phyloP scores from a whole-genome alignment of 2,888 invertebrate species.

The Teinopalpus imperialis region DNA sequence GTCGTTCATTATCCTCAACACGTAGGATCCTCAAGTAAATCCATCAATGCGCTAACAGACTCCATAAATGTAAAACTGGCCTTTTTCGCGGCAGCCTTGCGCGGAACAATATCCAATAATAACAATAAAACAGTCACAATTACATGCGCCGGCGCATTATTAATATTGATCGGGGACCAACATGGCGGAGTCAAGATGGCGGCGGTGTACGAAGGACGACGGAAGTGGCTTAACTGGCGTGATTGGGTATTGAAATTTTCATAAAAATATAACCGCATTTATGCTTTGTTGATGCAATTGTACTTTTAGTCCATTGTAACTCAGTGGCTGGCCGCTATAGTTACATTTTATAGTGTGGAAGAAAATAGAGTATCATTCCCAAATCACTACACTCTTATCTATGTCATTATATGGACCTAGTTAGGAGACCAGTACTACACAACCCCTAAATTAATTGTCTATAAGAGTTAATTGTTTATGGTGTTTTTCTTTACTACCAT shows the following conservation, averaged over 20 bases:
- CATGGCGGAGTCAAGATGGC: conserved; percentile 40
- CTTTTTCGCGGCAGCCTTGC: conserved; percentile 65
- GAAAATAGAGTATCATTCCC: too few species aligned
- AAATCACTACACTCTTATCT: too few species aligned
- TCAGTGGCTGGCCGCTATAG: neutral
- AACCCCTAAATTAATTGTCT: too few species aligned
- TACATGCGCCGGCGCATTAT: conserved; percentile 48
- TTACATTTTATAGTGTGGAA: too few species aligned
- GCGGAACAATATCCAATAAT: conserved; percentile 76
- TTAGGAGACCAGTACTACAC: too few species aligned
- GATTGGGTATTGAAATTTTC: conserved; percentile 35
- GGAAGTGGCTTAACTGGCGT: conserved; percentile 39
- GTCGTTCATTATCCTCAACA: conserved; percentile 34
- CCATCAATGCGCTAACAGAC: conserved; percentile 36
- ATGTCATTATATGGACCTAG: too few species aligned
- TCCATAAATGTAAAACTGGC: conserved; percentile 54
- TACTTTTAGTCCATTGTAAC: too few species aligned
- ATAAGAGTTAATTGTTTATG: too few species aligned
- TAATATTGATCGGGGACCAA: conserved; percentile 45
- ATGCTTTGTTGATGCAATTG: neutral
- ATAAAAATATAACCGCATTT: conserved; percentile 24
- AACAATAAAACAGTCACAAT: conserved; percentile 61
- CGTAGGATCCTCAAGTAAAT: conserved; percentile 37
- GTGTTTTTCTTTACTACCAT: too few species aligned
- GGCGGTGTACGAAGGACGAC: conserved; percentile 37